Base-by-base conservation (phyloP, 2,113 vertebrate genomes). In the Xyrauchen texanus region DNA sequence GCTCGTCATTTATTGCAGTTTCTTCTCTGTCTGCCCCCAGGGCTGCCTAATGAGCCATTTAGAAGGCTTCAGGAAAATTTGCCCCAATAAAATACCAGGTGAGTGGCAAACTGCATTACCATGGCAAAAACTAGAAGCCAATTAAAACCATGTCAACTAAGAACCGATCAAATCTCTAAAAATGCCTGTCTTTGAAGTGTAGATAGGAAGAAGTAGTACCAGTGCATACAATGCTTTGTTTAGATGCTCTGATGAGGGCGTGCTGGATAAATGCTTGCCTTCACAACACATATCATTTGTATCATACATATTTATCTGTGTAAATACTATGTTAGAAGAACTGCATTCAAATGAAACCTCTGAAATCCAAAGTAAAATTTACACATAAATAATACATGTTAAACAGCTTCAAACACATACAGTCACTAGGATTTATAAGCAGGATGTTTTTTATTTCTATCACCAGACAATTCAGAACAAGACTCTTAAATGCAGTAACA, bases 31-130 rank as follows among this genome's bases (percentile, higher is more conserved):
- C 88, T 89, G 88, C 86, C 88, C 80, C 83, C 69, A 77, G 72
- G 81, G 86, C 80, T 86, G 79, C 78, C 79, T 90, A 88, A 91
- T 89, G 87, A 91, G 82, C 72, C 81, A 88, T 90, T 91, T 88
- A 89, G 88, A 82, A 85, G 80, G 85, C 87, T 86, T 88, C 86
- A 81, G 81, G 87, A 81, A 88, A 77, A 85, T 77, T 84, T 82
- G 46, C 81, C 80, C 81, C 82, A 83, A 87, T 78, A 77, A 80
- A 86, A 87, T 82, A 89, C 87, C 86, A 89, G 86, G 89, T 89
- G 86, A 89, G 68, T 75, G 69, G 68, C 44, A 72, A 13, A 47
- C 78, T 63, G 81, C 71, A 87, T 90, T 89, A 86, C 81, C 77
- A 85, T 84, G 81, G 80, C 45, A 74, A 84, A 81, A 47, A 84